Percentiles rank a stretch among this genome's conserved stretches.
phyloP scores from a whole-genome alignment of 2,113 vertebrate species.

The Ciconia boyciana region DNA sequence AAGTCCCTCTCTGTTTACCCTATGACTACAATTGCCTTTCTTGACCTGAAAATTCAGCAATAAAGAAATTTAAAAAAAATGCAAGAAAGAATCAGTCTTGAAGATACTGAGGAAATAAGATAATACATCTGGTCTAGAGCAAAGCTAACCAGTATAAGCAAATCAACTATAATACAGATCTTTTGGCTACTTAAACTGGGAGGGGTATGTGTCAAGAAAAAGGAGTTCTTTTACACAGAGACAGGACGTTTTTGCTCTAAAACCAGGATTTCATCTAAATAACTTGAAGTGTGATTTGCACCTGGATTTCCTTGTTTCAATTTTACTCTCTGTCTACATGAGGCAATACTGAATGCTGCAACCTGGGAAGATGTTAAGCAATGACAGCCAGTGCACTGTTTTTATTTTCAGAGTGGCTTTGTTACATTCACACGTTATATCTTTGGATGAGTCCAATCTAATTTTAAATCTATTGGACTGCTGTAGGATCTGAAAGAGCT shows the following conservation, averaged over 20 bases:
- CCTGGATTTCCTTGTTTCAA: not conserved
- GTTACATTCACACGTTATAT: not conserved
- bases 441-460: constrained; percentile 33
- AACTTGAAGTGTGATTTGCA: not conserved
- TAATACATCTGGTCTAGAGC: not conserved
- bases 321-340: not conserved
- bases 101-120: not conserved
- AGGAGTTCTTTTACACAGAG: not conserved
- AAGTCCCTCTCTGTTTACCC: not conserved
- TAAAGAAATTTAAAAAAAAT: not conserved
- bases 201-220: not conserved
- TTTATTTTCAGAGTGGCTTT: constrained; percentile 27
- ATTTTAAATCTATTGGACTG: constrained; percentile 38
- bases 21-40: not conserved
- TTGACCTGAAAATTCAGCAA: not conserved
- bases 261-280: not conserved
- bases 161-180: not conserved
- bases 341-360: not conserved
- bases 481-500: constrained; percentile 46
- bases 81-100: not conserved
- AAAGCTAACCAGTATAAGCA: not conserved
- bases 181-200: not conserved
- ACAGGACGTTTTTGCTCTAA: not conserved
- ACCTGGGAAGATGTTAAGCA: not conserved
- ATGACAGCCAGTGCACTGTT: not conserved